Evolutionary conservation across 2,888 invertebrate genomes (phyloP).

Genomic region (Pherbina coryleti): DNA sequence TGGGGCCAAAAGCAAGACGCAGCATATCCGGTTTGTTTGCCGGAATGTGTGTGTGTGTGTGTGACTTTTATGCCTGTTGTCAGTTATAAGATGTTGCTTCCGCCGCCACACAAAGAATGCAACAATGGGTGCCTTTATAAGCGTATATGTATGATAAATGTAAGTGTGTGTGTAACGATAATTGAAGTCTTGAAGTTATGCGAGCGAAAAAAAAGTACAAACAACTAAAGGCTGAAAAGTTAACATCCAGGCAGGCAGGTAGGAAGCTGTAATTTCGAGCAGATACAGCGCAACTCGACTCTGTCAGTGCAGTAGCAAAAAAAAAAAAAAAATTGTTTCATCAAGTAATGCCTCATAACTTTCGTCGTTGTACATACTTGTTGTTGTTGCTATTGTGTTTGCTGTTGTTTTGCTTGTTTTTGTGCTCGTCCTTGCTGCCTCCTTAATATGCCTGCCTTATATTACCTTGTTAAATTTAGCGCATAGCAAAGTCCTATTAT

Average conservation of each 20-base stretch:
- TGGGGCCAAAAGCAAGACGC: not conserved
- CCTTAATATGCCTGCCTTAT: not conserved
- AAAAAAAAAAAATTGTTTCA: too few species aligned
- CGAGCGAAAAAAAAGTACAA: not conserved
- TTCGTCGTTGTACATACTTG: too few species aligned
- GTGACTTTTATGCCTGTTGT: constrained; percentile 14
- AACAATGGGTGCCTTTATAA: constrained; percentile 1
- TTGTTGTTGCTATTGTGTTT: not conserved
- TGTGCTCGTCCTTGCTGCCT: not conserved
- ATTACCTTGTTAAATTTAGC: constrained; percentile 26
- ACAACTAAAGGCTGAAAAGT: not conserved
- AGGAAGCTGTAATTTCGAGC: not conserved
- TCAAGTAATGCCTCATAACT: too few species aligned
- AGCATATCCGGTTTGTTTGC: not conserved
- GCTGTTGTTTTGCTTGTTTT: not conserved
- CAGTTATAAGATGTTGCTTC: not conserved
- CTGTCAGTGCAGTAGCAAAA: too few species aligned
- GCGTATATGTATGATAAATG: not conserved
- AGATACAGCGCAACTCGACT: too few species aligned
- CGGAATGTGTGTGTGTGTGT: not conserved
- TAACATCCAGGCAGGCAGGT: not conserved
- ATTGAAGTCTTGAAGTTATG: not conserved
- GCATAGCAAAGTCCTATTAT: not conserved
- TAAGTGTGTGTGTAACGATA: not conserved
- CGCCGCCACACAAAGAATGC: not conserved